Percentiles rank a stretch among this genome's conserved stretches.
phyloP scores from a whole-genome alignment of 2,113 vertebrate species.

The Proterorhinus semilunaris region DNA sequence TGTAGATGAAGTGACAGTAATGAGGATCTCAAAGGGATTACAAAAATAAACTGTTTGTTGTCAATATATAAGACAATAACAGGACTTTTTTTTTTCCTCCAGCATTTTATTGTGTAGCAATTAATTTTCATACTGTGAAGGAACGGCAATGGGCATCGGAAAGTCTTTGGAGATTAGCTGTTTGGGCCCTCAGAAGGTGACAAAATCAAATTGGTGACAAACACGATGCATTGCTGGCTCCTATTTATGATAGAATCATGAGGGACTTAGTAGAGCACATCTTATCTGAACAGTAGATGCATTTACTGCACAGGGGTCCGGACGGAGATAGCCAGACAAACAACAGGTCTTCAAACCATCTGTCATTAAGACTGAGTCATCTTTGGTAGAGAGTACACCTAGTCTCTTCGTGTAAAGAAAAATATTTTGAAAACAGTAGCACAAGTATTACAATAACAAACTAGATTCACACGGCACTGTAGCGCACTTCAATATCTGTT shows the following conservation, averaged over 20 bases:
- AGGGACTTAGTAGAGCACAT: conserved; percentile 43
- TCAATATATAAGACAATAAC: conserved; percentile 51
- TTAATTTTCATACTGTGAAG: conserved; percentile 82
- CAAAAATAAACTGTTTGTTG: conserved; percentile 47
- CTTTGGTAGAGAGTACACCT: conserved; percentile 44
- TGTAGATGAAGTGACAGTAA: conserved; percentile 25
- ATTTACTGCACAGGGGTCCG: conserved; percentile 28
- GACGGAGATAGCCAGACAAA: conserved; percentile 22
- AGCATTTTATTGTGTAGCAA: conserved; percentile 83
- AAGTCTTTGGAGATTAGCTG: conserved; percentile 39
- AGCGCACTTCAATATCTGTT: neutral
- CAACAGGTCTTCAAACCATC: conserved; percentile 49
- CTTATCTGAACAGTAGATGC: conserved; percentile 48
- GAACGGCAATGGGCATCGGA: conserved; percentile 49
- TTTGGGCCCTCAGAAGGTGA: conserved; percentile 63
- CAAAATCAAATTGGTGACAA: conserved; percentile 21
- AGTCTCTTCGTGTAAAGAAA: conserved; percentile 16
- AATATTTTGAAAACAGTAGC: conserved; percentile 28
- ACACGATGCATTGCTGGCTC: conserved; percentile 25
- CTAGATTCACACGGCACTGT: conserved; percentile 14
- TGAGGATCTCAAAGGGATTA: conserved; percentile 47
- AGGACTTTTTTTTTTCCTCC: conserved; percentile 73
- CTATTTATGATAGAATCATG: conserved; percentile 36
- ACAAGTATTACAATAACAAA: conserved; percentile 28
- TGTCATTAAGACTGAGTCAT: conserved; percentile 58